These are phyloP conservation scores for Denticeps clupeoides DNA, from an alignment of 2,797 vertebrate species.

Conservation along the genomic window DNA sequence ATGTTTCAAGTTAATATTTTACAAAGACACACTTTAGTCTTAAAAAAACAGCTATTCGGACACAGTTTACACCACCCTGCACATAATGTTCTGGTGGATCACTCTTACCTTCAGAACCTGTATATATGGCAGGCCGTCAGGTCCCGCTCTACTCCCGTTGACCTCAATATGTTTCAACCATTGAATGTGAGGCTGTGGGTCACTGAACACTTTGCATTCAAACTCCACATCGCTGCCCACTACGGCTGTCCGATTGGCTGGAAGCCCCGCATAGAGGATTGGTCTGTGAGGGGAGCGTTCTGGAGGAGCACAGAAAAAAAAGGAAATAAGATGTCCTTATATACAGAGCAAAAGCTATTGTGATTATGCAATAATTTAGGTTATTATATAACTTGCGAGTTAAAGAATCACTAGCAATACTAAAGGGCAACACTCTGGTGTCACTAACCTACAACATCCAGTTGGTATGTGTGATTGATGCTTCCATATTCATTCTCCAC, in stretches of 20 bases:
- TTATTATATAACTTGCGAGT: no score
- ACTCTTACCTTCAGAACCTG: conserved; percentile 74
- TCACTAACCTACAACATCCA: conserved; percentile 79
- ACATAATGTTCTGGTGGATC: no score
- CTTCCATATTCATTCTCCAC: conserved; percentile 78
- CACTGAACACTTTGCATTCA: conserved; percentile 81
- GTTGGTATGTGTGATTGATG: conserved; percentile 80
- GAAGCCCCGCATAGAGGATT: conserved; percentile 79
- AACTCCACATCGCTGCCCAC: conserved; percentile 76
- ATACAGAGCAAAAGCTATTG: neutral
- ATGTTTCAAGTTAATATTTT: no score
- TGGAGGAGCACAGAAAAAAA: conserved; percentile 13
- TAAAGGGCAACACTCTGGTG: neutral
- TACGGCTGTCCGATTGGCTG: conserved; percentile 76
- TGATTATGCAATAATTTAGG: no score
- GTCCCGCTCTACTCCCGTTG: conserved; percentile 71
- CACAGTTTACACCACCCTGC: no score
- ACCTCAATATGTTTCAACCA: conserved; percentile 84
- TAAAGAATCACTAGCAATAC: no score
- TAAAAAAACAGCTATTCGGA: no score
- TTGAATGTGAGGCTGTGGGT: conserved; percentile 83
- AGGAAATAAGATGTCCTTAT: neutral
- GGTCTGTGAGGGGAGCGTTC: conserved; percentile 81
- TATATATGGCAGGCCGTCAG: conserved; percentile 71
- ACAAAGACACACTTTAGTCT: no score